Base-by-base conservation (phyloP, 2,797 vertebrate species). In the Carduelis carduelis region DNA sequence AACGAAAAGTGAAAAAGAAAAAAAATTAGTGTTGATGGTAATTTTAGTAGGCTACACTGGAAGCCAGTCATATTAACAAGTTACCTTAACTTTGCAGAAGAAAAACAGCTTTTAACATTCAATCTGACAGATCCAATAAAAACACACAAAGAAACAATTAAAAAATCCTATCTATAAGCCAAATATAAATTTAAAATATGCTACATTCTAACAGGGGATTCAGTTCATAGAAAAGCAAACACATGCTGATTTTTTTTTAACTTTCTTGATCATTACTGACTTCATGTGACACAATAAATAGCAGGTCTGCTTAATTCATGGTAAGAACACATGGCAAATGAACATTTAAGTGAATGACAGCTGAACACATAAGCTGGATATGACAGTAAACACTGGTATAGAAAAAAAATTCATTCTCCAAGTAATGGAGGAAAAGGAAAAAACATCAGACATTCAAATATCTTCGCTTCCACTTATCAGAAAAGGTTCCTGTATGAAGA, bases 401-500 rank as follows among this genome's bases (percentile, higher is more conserved):
- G 41, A 56, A 70, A 66, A 66, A 49, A 27, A 60, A 46, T 9
- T 61, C 4, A 10, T 53, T 52, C 27, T 61, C 23, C 30, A 85
- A 61, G 57, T 15, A 77, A 46, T 2, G 9, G 12, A 41, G 14
- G 16, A 24, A 28, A 17, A 32, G 12, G 4, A 11, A 39, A 66
- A 56, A 34, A 5, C 2, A 79, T 8, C 12, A 66, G 22, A 43
- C 14, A 46, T 59, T 52, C 39, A 71, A 78, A 18, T 44, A 75
- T 28, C 47, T 86, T 87, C 41, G 56, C 3, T 83, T 78, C 17
- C 47, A 64, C 34, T 93, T n/a, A 63, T 32, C 5, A 3, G 50
- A 14, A 70, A 26, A 59, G 9, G 11, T 34, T 37, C 59, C 21
- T 0, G 0, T 5, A 35, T 0, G 0, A 93, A 87, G 57, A 17